Percentiles rank a stretch among this genome's conserved stretches.
Conservation (phyloP, 2,797 vertebrate genomes). For the Meda fulgida region DNA sequence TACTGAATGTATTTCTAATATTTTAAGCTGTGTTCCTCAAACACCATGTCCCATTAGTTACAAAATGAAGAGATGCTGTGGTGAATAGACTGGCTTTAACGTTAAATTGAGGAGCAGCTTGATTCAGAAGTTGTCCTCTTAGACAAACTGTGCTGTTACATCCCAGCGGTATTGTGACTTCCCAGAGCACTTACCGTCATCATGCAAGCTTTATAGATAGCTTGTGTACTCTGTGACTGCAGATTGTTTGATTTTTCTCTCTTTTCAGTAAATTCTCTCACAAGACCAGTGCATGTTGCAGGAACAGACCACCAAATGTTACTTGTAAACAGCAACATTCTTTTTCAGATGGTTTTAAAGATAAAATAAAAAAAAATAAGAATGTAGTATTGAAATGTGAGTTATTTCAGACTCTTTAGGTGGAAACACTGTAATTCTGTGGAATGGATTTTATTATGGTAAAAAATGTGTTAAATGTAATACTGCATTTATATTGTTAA, state of each 20-base stretch:
- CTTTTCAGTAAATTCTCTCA: constrained; percentile 4
- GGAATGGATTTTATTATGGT: neutral
- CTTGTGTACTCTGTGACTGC: neutral
- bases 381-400: neutral
- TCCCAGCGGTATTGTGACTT: constrained; percentile 6
- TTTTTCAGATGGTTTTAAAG: constrained; percentile 1
- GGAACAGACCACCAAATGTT: neutral
- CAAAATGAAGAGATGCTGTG: constrained; percentile 3
- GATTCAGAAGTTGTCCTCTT: neutral
- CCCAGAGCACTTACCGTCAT: constrained; percentile 3
- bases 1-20: constrained; percentile 21
- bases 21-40: constrained; percentile 27
- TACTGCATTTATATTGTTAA: neutral
- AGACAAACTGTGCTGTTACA: constrained; percentile 10
- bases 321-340: neutral
- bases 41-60: constrained; percentile 8
- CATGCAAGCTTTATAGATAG: constrained; percentile 9
- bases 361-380: neutral
- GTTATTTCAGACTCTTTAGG: neutral
- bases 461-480: neutral
- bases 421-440: neutral
- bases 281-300: constrained; percentile 8
- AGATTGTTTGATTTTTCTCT: neutral
- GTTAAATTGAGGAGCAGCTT: neutral
- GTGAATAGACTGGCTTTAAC: neutral